These are phyloP conservation scores for Zaprionus obscuricornis DNA, from an alignment of 2,888 invertebrate genomes.

Conservation along the genomic window DNA sequence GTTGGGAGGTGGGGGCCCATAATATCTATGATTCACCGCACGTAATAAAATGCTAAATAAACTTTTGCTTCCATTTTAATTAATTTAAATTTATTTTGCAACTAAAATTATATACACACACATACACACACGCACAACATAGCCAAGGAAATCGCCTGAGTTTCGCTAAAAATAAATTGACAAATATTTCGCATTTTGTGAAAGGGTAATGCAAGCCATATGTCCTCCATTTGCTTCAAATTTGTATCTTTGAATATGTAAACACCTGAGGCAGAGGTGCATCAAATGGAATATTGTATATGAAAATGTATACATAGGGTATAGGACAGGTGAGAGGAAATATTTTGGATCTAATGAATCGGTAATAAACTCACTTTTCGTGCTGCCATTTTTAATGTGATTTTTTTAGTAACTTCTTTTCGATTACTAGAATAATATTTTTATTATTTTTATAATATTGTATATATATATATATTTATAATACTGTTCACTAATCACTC, in stretches of 20 bases:
- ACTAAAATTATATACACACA: slow-evolving; percentile 59
- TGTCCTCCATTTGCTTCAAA: slow-evolving; percentile 62
- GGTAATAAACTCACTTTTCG: slow-evolving; percentile 70
- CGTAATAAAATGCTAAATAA: slow-evolving; percentile 72
- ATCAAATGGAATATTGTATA: slow-evolving; percentile 39
- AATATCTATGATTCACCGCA: slow-evolving; percentile 66
- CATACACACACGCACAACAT: slow-evolving; percentile 23
- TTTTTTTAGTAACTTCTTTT: slow-evolving; percentile 5
- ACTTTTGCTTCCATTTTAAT: slow-evolving; percentile 77
- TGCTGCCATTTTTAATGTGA: slow-evolving; percentile 67
- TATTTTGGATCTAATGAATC: neutral
- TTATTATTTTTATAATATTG: neutral
- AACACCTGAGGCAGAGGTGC: slow-evolving; percentile 10
- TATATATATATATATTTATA: slow-evolving; percentile 18
- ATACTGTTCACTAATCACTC: slow-evolving; percentile 61
- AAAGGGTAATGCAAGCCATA: slow-evolving; percentile 75
- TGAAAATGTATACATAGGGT: slow-evolving; percentile 26
- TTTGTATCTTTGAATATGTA: slow-evolving; percentile 2
- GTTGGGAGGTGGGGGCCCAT: neutral
- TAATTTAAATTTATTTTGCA: slow-evolving; percentile 74
- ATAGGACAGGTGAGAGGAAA: slow-evolving; percentile 20
- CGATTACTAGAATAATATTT: slow-evolving; percentile 43
- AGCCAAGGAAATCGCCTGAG: slow-evolving; percentile 36
- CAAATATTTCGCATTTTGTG: slow-evolving; percentile 58
- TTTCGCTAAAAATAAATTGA: slow-evolving; percentile 66